Base-by-base conservation (phyloP, 1,140 invertebrate species). In the Leptoteleia sp. region DNA sequence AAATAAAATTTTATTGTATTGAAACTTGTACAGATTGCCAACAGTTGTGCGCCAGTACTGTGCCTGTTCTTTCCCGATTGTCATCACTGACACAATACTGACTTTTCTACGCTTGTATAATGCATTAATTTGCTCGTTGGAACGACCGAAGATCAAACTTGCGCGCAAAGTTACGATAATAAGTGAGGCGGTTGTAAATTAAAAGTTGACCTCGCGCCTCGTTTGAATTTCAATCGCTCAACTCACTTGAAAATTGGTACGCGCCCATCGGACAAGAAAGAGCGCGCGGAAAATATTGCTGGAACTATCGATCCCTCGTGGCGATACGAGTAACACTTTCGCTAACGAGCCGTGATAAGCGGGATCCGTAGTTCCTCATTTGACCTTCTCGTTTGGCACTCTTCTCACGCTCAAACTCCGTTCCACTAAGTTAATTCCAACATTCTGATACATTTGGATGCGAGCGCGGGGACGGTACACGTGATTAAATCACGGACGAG, bases 391-490 rank as follows among this genome's bases (percentile, higher is more conserved):
- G 47, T 35, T 79, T 73, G 70, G 11, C 54, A 70, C 68, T 55
- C 76, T 68, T 79, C 68, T 79, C 68, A 79, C 76, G 76, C 68
- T 73, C 76, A 57, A 70, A 59, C 68, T 42, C 9, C 64, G 76
- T 68, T 68, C 76, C 57, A 68, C 68, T 73, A 64, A 79, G 68
- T 79, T 73, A 67, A 68, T 79, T 79, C 42, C 55, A 57, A 57
- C 64, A 68, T 78, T 72, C 67, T 62, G 76, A 42, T 79, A 79
- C 68, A 70, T 73, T 79, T 62, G 55, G 68, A 73, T 68, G 62
- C 55, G 57, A 55, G 27, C 48, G 35, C 31, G 42, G 6, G 22
- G 3, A 64, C 38, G 47, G 37, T 73, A 55, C 27, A 54, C 68
- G 62, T 79, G 76, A 79, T 79, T 79, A 73, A 79, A 73, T 79